Conservation (phyloP, 2,113 vertebrate species). For the Sturnus vulgaris region DNA sequence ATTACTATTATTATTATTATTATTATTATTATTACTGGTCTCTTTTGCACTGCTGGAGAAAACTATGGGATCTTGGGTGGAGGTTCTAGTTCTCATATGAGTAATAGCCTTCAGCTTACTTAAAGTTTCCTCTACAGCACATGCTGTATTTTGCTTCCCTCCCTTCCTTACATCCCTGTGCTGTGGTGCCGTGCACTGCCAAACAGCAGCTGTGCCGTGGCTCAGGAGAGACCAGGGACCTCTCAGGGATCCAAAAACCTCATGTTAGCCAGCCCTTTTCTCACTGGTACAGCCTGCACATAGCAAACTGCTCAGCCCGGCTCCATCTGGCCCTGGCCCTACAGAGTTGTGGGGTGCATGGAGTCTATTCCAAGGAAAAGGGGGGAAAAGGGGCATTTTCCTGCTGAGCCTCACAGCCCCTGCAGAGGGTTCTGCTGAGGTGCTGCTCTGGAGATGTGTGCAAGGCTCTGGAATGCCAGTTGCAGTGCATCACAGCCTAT, state of each 20-base stretch:
- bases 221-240: neutral
- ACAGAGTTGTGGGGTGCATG: neutral
- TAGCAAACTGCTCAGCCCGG: neutral
- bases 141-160: constrained; percentile 15
- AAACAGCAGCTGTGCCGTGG: neutral
- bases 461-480: neutral
- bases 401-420: neutral
- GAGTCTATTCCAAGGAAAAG: neutral
- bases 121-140: constrained; percentile 37
- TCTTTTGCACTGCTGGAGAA: neutral
- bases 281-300: neutral
- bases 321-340: neutral
- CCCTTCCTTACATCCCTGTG: neutral
- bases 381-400: neutral
- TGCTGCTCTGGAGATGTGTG: neutral
- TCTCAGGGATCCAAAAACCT: neutral
- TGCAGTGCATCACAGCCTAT: neutral
- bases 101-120: constrained; percentile 34
- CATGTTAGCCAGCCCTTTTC: neutral
- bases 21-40: neutral
- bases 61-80: neutral
- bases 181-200: neutral
- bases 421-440: neutral
- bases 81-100: constrained; percentile 23
- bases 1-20: neutral